phyloP scores from a whole-genome alignment of 1,140 invertebrate species.

The Maniola jurtina region DNA sequence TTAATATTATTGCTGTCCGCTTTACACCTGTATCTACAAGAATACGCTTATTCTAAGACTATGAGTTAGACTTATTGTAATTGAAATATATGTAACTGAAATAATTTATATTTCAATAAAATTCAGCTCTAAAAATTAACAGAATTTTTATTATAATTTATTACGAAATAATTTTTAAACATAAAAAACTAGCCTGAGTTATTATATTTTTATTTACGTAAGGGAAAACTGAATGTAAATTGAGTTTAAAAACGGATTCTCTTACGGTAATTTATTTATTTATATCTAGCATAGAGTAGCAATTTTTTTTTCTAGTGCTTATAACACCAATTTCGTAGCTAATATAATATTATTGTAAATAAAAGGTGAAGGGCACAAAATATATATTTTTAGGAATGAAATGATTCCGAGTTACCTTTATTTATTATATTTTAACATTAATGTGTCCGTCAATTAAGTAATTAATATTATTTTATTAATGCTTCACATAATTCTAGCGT shows the following conservation, averaged over 20 bases:
- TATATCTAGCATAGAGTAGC: neutral
- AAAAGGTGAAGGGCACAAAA: constrained; percentile 37
- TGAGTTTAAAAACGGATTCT: no score
- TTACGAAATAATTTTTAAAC: no score
- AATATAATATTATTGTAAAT: constrained; percentile 29
- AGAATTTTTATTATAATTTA: no score
- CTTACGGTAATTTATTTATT: neutral
- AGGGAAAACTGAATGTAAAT: no score
- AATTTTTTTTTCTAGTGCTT: neutral
- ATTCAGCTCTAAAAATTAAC: neutral
- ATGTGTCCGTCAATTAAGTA: neutral
- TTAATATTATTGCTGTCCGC: neutral
- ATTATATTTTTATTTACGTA: no score
- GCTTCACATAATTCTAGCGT: no score
- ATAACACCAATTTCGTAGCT: constrained; percentile 21
- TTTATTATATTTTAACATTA: neutral
- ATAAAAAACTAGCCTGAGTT: no score
- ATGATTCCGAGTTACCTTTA: constrained; percentile 1
- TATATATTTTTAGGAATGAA: neutral
- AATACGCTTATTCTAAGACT: constrained; percentile 7
- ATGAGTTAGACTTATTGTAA: constrained; percentile 12
- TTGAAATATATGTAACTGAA: neutral
- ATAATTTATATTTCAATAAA: constrained; percentile 1
- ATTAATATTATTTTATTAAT: neutral
- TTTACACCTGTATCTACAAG: constrained; percentile 14